Evolutionary conservation across 2,113 vertebrate species (phyloP).

Genomic region (Elephas maximus): DNA sequence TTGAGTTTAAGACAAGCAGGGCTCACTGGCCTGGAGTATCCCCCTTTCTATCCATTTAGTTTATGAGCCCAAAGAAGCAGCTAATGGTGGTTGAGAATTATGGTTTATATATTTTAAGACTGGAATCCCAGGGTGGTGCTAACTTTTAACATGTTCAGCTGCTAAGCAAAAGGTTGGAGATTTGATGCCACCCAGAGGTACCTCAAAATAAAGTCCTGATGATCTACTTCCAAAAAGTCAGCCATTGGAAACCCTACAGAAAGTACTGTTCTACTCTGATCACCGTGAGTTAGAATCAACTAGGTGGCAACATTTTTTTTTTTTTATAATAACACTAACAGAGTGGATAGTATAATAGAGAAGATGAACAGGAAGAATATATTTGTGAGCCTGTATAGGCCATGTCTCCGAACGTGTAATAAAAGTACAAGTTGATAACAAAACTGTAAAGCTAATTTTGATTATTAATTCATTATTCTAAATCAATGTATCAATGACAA

Average conservation of each 20-base stretch:
- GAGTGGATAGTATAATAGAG: not conserved
- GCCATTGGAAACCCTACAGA: no score
- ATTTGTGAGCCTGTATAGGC: not conserved
- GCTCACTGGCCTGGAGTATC: not conserved
- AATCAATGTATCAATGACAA: not conserved
- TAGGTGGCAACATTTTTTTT: not conserved
- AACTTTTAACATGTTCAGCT: not conserved
- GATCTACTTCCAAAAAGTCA: not conserved
- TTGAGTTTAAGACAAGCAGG: conserved; percentile 11
- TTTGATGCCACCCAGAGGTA: not conserved
- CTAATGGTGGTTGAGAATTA: not conserved
- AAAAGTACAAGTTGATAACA: not conserved
- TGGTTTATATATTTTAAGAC: not conserved
- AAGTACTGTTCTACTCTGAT: not conserved
- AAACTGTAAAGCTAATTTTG: not conserved
- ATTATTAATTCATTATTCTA: not conserved
- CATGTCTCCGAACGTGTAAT: not conserved
- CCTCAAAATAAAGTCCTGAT: not conserved
- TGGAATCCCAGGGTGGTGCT: no score
- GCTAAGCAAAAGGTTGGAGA: not conserved
- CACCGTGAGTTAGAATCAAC: not conserved
- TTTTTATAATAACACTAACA: not conserved
- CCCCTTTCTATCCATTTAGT: not conserved
- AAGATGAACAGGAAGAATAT: not conserved
- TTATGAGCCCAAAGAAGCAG: not conserved